Conservation (phyloP, 2,113 vertebrate genomes). For the Ciconia maguari region DNA sequence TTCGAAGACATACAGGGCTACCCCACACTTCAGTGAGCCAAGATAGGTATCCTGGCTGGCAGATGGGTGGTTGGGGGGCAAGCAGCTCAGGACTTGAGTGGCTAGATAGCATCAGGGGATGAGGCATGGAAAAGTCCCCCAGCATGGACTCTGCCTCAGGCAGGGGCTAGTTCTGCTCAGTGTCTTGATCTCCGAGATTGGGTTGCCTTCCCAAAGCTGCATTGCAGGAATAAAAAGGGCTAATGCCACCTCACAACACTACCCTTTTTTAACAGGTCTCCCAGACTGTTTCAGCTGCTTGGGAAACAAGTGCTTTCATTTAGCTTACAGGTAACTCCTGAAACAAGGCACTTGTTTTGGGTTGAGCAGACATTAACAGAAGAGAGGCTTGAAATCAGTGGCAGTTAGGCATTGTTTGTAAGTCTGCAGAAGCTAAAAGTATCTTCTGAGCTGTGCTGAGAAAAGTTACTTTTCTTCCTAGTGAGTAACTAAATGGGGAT, state of each 20-base stretch:
- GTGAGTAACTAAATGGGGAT: background rate
- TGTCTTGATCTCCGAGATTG: background rate
- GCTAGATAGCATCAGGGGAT: rapidly evolving
- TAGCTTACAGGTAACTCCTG: background rate
- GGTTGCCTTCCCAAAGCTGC: background rate
- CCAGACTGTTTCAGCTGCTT: background rate
- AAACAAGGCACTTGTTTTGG: background rate
- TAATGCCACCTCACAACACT: background rate
- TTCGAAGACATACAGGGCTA: background rate
- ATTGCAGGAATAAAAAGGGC: background rate
- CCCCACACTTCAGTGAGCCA: background rate
- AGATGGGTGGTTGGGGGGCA: background rate
- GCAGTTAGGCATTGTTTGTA: background rate
- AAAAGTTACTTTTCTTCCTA: background rate
- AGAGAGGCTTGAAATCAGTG: background rate
- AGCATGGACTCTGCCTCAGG: background rate
- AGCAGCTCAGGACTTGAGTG: background rate
- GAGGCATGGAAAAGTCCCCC: background rate
- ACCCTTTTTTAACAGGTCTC: background rate
- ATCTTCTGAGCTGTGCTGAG: background rate
- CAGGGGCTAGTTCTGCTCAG: background rate
- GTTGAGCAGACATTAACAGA: background rate
- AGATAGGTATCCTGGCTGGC: rapidly evolving
- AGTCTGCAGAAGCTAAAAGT: background rate
- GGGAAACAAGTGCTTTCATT: rapidly evolving